Percentiles rank a stretch among this genome's conserved stretches.
Evolutionary conservation across 2,888 invertebrate species (phyloP).

Genomic region (Willowsia nigromaculata): DNA sequence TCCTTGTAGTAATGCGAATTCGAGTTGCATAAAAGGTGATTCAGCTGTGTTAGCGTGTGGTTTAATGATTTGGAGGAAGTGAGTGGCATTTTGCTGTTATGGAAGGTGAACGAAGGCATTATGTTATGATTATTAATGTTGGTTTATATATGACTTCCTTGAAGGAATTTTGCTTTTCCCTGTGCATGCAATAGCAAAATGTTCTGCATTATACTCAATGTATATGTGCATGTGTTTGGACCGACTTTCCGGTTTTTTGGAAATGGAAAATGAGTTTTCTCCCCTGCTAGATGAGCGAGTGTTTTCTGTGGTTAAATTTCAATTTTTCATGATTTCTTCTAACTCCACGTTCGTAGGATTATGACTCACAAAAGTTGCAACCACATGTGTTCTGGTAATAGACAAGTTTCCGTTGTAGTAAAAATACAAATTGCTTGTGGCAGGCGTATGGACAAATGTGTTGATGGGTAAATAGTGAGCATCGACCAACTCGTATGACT

Average conservation of each 20-base stretch:
- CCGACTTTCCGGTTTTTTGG: slow-evolving; percentile 44
- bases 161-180: not conserved
- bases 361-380: not conserved
- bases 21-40: slow-evolving; percentile 8
- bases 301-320: slow-evolving; percentile 24
- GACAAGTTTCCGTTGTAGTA: not conserved
- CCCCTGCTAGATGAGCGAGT: not conserved
- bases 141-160: not conserved
- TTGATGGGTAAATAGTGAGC: not conserved
- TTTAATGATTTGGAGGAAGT: not conserved
- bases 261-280: slow-evolving; percentile 59
- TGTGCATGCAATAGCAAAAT: not conserved
- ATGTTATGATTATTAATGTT: not conserved
- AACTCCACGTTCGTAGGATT: not conserved
- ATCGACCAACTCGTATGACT: not conserved
- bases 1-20: not conserved
- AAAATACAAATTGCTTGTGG: slow-evolving; percentile 7
- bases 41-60: not conserved
- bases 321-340: not conserved
- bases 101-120: not conserved
- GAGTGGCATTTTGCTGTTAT: not conserved
- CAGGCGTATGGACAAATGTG: not conserved
- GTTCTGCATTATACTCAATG: not conserved
- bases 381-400: not conserved
- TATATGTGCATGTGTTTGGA: slow-evolving; percentile 2